Base-by-base conservation (phyloP, 1,140 invertebrate species). In the Drosophila nebulosa region DNA sequence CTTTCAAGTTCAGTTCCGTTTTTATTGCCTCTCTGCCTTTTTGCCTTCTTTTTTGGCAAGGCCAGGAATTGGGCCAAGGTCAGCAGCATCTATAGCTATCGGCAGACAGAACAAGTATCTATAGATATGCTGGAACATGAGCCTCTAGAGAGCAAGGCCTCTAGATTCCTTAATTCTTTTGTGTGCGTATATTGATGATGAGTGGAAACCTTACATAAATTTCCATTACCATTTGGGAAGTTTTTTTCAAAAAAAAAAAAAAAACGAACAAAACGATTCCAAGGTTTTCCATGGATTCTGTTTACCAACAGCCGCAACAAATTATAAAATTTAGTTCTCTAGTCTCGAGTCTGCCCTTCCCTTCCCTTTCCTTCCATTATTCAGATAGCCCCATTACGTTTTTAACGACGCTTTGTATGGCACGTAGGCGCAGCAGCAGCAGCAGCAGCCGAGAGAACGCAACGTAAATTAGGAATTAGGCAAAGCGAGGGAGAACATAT, bases 41-140 rank as follows among this genome's bases (percentile, higher is more conserved):
- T 58, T 57, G 24, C 30, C 7, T 39, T n/a, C 27, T 36, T 58
- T 58, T 58, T 86, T 86, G 83, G 83, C 81, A 78, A 67, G 67
- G 46, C 16, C 68, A 88, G 78, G 64, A 86, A 86, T 64, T 86
- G 83, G 83, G 81, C 74, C 81, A 86, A 86, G 81, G 81, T 88
- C 83, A 63, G 21, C 22, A 32, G 18, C 64, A 39, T 61, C 56
- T 72, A 76, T 74, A 86, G 86, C 64, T 26, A 46, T 22, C 52
- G 42, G 36, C 69, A 53, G 32, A 36, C 51, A 72, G 57, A 46
- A 55, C 65, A 69, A 68, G 39, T 52, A 46, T 24, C 32, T 57
- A 55, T 51, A 4, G 30, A 42, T 50, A 53, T 55, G 53, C 56
- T 32, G 42, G 42, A n/a, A 14, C 24, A 56, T 18, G 16, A 32